Evolutionary conservation across 2,113 vertebrate species (phyloP), one percentile per base, ranked within the genome.

Genomic region (Campylomormyrus tamandua): DNA sequence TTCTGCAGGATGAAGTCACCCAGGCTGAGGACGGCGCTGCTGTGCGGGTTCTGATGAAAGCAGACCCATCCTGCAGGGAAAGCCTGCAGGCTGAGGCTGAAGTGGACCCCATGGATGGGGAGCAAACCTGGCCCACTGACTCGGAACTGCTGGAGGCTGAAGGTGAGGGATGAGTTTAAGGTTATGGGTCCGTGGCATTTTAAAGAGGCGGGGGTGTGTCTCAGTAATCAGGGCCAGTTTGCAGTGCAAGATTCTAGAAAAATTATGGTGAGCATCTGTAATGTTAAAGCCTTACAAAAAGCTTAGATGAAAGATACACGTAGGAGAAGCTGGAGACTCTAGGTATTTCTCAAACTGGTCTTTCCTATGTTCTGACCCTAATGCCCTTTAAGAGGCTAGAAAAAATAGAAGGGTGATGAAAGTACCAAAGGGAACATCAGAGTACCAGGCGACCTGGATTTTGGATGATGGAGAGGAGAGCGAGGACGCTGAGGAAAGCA

Each of bases 101-200:
- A 90, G 97, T 97, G 70, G 98, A 99, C 92, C 97, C 98, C 21
- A 98, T 99, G 98, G 98, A 99, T 3, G 98, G 98, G 45, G 98
- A 99, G 88, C 98, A 99, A 92, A 99, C 98, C 0, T 99, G 98
- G 98, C 98, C 98, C 45, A 98, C 98, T 3, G 98, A 98, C 39
- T 94, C 97, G 1, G 98, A 99, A 66, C 95, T 99, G 91, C 95
- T 93, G 77, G 98, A 99, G 91, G 98, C 98, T 89, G 96, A 98
- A 88, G 97, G 98, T 99, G 74, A 84, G 83, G 7, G 8, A 83
- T n/a, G 17, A n/a, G 83, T 48, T 46, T 84, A 48, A n/a, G 80
- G 35, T 83, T 35, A 24, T 45, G 77, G 77, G 46, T 48, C 39
- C 21, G n/a, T 48, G 45, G 19, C 8, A 46, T 48, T 84, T 46